phyloP scores from a whole-genome alignment of 2,888 invertebrate species.

The Philopedon plagiatum region DNA sequence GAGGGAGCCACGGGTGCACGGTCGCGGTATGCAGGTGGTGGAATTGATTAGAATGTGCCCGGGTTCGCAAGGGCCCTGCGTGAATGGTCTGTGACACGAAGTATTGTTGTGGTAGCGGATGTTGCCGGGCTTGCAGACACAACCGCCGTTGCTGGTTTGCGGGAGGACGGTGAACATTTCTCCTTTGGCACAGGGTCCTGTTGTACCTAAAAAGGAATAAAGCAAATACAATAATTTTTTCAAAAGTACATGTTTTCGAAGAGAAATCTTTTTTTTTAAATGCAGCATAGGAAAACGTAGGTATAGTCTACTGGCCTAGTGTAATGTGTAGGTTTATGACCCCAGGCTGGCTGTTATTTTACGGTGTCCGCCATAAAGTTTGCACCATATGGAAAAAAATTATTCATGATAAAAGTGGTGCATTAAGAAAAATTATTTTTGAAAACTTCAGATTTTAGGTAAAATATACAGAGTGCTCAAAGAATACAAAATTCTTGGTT shows the following conservation, averaged over 20 bases:
- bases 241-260: not conserved
- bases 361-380: no score
- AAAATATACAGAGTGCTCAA: no score
- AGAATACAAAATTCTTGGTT: no score
- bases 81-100: constrained; percentile 83
- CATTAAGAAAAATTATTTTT: no score
- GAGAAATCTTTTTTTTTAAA: no score
- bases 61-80: constrained; percentile 81
- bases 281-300: no score
- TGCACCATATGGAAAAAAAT: no score
- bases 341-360: no score
- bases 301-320: no score
- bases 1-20: constrained; percentile 82
- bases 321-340: no score
- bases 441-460: no score
- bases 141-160: constrained; percentile 71
- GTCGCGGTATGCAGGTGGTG: constrained; percentile 79
- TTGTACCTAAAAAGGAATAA: constrained; percentile 72
- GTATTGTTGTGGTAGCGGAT: constrained; percentile 74
- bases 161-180: constrained; percentile 77
- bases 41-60: constrained; percentile 80
- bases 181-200: constrained; percentile 83
- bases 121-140: constrained; percentile 80
- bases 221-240: not conserved
- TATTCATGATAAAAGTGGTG: no score